phyloP scores from a whole-genome alignment of 2,888 invertebrate species.

The Marasmarcha lunaedactyla region DNA sequence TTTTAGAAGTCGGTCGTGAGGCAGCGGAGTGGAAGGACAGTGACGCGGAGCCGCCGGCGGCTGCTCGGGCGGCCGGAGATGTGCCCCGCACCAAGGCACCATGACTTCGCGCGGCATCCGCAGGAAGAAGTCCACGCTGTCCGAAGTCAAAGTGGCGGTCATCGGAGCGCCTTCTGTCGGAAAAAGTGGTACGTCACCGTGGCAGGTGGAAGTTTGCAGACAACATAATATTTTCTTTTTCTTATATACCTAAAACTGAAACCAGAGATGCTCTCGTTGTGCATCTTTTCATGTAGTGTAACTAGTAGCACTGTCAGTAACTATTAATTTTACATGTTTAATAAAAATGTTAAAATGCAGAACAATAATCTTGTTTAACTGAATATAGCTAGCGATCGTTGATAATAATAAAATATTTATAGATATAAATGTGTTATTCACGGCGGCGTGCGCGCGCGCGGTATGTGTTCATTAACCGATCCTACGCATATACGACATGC shows the following conservation, averaged over 20 bases:
- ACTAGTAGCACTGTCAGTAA: too few relatives aligned
- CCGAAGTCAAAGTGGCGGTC: conserved; percentile 92
- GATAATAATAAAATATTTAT: not conserved
- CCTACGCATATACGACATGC: not conserved
- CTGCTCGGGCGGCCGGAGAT: conserved; percentile 12
- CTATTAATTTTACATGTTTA: too few relatives aligned
- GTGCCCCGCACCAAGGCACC: conserved; percentile 43
- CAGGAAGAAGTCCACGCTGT: conserved; percentile 89
- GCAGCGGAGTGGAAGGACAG: conserved; percentile 30
- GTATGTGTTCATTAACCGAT: not conserved
- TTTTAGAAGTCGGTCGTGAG: conserved; percentile 42
- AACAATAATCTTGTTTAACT: too few relatives aligned
- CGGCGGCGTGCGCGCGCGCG: too few relatives aligned
- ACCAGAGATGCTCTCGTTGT: too few relatives aligned
- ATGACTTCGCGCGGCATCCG: conserved; percentile 87
- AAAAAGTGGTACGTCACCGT: conserved; percentile 87
- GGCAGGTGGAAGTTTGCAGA: not conserved
- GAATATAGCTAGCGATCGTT: conserved; percentile 1
- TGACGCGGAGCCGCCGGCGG: conserved; percentile 10
- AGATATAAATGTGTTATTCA: too few relatives aligned
- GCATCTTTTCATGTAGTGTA: too few relatives aligned
- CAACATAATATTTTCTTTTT: not conserved
- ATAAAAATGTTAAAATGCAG: too few relatives aligned
- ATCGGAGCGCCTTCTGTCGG: conserved; percentile 91
- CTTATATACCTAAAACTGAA: too few relatives aligned